Percentiles rank a stretch among this genome's conserved stretches.
Conservation (phyloP, 2,888 invertebrate species). For the Branchinecta sandiegonensis region DNA sequence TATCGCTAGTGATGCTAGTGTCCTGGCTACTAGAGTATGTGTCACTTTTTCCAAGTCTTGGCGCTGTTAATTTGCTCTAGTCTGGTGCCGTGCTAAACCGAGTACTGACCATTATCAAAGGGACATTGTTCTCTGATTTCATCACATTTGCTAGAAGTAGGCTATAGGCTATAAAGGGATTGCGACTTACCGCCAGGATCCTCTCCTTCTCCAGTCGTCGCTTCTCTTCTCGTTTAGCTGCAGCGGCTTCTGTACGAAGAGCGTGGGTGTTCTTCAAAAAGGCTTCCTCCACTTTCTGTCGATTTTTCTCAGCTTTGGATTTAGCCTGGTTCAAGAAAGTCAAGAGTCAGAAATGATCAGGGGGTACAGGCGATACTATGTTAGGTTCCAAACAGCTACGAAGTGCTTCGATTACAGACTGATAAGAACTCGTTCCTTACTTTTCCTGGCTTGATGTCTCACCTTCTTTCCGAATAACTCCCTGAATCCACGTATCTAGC, state of each 20-base stretch:
- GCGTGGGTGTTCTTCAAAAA: conserved; percentile 88
- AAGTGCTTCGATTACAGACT: neutral
- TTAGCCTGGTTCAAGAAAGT: conserved; percentile 48
- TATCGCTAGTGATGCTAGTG: too few species aligned
- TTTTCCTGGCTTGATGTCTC: conserved; percentile 17
- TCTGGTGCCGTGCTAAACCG: too few species aligned
- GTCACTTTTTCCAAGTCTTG: too few species aligned
- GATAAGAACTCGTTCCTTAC: neutral
- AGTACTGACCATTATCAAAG: too few species aligned
- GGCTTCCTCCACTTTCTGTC: conserved; percentile 80
- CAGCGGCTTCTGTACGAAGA: conserved; percentile 93
- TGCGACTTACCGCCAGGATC: conserved; percentile 50
- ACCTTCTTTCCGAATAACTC: too few species aligned
- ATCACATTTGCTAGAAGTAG: too few species aligned
- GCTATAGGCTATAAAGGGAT: neutral
- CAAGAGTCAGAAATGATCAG: neutral
- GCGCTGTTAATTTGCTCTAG: too few species aligned
- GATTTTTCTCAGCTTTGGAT: conserved; percentile 83
- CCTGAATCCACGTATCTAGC: too few species aligned
- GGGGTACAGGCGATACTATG: neutral
- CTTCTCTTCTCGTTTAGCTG: conserved; percentile 79
- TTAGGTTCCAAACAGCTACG: neutral
- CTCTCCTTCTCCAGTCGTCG: conserved; percentile 83
- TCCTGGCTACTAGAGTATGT: too few species aligned
- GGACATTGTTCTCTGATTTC: too few species aligned